Base-by-base conservation (phyloP, 1,140 invertebrate species). In the Megalonaias nervosa region DNA sequence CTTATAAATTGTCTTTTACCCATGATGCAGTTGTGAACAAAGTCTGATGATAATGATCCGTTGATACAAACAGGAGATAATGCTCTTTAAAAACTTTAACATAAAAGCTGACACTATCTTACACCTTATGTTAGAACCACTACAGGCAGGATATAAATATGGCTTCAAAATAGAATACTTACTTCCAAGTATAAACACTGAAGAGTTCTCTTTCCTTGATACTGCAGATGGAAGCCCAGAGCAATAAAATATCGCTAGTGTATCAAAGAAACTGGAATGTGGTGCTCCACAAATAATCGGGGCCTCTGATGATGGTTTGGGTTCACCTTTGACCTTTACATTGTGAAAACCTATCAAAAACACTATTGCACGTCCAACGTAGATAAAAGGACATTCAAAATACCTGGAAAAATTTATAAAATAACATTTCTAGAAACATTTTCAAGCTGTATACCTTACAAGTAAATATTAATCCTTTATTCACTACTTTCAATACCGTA, bases 221-320 rank as follows among this genome's bases (percentile, higher is more conserved):
- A 97, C 95, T 85, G 95, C 94, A 23, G 94, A 95, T 16, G 95
- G 95, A 88, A 96, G 94, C 83, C 93, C 94, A 19, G 94, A 94
- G 89, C 68, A 77, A 64, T 80, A 77, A 80, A 88, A 87, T 23
- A 96, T 94, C 77, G 94, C 93, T 75, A 97, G 93, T 70, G 95
- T 94, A 91, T 98, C 97, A 91, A 97, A 96, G 92, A 96, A 97
- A 77, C 94, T 94, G 56, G 97, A 97, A 89, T 98, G 97, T 6
- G 97, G 96, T 17, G 96, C 96, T 64, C 96, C 93, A 57, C 94
- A 94, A 71, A 97, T 90, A 74, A 98, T 94, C 2, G 96, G 95
- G 0, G 96, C 96, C 79, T 96, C 94, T 14, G 64, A 48, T 5
- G 84, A 57, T 19, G 69, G 31, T 17, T 81, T 82, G 21, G 59